These are phyloP conservation scores for Phrixothrix hirtus DNA, from an alignment of 2,888 invertebrate species.

Conservation along the genomic window DNA sequence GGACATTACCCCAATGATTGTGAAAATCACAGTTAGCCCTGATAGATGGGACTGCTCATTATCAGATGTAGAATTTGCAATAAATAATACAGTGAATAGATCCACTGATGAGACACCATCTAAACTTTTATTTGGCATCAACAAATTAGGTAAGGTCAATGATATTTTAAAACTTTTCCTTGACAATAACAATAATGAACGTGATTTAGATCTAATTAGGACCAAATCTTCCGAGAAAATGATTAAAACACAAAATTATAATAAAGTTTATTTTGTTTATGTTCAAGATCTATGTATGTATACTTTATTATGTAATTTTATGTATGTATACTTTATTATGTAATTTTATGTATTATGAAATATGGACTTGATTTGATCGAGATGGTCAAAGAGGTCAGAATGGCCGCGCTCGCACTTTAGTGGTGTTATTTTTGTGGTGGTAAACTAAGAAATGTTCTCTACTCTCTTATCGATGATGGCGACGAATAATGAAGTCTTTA, in stretches of 20 bases:
- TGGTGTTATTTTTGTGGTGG: too few species aligned
- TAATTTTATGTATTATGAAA: not conserved
- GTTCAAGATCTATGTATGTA: not conserved
- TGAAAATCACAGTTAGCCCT: too few species aligned
- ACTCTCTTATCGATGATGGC: too few species aligned
- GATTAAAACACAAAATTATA: not conserved
- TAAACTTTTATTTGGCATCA: conserved; percentile 2
- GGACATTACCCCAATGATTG: not conserved
- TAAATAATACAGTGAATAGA: conserved; percentile 2
- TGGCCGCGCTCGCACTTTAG: too few species aligned
- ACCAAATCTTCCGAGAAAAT: conserved; percentile 1
- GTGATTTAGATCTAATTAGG: conserved; percentile 1
- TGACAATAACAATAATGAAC: not conserved
- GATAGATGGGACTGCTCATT: too few species aligned
- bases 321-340: not conserved
- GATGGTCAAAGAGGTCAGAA: not conserved
- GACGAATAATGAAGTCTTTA: too few species aligned
- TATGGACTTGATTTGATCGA: too few species aligned
- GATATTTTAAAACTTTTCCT: not conserved
- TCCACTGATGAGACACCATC: not conserved
- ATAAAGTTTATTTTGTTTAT: conserved; percentile 1
- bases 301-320: not conserved
- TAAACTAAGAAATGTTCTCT: too few species aligned
- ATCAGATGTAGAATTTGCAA: conserved; percentile 2
- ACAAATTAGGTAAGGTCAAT: not conserved